These are phyloP conservation scores for Huso huso DNA, from an alignment of 2,797 vertebrate genomes.

Conservation along the genomic window DNA sequence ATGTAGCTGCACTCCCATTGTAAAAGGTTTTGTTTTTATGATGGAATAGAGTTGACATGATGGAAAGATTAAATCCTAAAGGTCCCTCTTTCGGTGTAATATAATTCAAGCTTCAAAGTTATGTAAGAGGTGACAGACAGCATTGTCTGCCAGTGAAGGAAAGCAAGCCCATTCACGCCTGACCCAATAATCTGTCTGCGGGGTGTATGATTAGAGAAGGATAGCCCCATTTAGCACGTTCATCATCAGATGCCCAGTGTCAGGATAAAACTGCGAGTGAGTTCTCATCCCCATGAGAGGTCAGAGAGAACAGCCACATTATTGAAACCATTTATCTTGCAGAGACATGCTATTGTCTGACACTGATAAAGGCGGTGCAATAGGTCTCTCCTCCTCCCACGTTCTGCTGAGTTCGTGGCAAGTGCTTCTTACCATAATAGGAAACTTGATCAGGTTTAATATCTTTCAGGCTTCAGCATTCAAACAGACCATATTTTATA, in stretches of 20 bases:
- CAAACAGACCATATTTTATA: too few relatives aligned
- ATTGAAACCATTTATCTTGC: constrained; percentile 8
- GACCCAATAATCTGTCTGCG: background rate
- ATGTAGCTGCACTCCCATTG: too few relatives aligned
- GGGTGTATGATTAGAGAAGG: background rate
- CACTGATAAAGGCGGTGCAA: background rate
- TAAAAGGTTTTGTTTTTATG: too few relatives aligned
- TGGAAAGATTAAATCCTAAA: too few relatives aligned
- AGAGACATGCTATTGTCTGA: background rate
- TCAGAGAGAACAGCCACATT: background rate
- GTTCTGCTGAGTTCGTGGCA: background rate
- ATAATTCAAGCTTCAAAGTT: too few relatives aligned
- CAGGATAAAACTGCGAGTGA: background rate
- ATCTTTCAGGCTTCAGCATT: too few relatives aligned
- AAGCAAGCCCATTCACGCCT: background rate
- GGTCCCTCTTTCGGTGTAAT: too few relatives aligned
- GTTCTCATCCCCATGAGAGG: background rate
- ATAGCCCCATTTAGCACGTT: background rate
- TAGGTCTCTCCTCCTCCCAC: background rate
- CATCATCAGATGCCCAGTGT: background rate
- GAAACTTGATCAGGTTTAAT: background rate
- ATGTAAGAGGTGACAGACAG: too few relatives aligned
- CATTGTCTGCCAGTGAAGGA: too few relatives aligned
- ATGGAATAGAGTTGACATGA: too few relatives aligned
- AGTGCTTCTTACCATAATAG: background rate